phyloP scores from a whole-genome alignment of 2,888 invertebrate genomes.

The Capitulum mitella region DNA sequence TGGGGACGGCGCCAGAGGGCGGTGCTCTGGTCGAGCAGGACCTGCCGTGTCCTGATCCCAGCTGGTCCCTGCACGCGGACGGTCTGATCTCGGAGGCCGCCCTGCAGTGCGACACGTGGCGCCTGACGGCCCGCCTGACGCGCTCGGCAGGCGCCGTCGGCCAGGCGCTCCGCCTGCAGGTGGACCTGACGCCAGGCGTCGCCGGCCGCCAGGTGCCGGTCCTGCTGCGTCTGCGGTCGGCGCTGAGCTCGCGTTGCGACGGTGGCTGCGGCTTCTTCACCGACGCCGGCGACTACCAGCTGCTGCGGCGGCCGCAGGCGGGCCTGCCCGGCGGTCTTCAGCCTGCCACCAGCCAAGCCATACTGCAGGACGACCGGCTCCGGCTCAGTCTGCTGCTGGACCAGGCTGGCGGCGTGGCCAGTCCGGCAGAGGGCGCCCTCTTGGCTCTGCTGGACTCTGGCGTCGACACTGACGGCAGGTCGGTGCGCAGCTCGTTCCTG shows the following conservation, averaged over 20 bases:
- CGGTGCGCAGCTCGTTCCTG: not conserved
- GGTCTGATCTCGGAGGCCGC: not conserved
- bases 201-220: not conserved
- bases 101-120: not conserved
- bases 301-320: not conserved
- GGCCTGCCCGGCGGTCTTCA: not conserved
- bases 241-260: not conserved
- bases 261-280: not conserved
- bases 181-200: not conserved
- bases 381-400: not conserved
- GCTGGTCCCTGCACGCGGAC: not conserved
- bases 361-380: not conserved
- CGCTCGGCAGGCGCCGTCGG: not conserved
- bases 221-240: not conserved
- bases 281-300: not conserved
- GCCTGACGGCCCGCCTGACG: not conserved
- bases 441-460: slow-evolving; percentile 98
- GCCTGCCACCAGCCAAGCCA: slow-evolving; percentile 41
- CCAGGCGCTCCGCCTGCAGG: not conserved
- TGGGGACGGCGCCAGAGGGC: not conserved
- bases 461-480: slow-evolving; percentile 87
- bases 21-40: not conserved
- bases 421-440: slow-evolving; percentile 61
- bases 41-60: not conserved
- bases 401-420: not conserved